A percentile compares a stretch with the other conserved stretches of the same genome.
Evolutionary conservation across 2,797 vertebrate genomes (phyloP).

Genomic region (Coranthus polyacanthus): DNA sequence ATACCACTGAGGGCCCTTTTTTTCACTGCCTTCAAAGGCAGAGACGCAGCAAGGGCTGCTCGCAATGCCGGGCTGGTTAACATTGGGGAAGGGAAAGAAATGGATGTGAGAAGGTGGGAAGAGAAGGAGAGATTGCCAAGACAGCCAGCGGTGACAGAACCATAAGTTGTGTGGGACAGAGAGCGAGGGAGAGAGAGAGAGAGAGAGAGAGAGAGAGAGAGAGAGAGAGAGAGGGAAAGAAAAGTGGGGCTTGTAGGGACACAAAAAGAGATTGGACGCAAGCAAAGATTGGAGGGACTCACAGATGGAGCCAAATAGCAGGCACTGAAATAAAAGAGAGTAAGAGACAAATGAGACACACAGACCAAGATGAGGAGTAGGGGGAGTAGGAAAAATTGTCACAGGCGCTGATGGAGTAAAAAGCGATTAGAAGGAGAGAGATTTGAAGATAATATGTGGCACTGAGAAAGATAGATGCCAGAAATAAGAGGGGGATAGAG

Average conservation of each 20-base stretch:
- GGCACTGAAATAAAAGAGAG: constrained; percentile 43
- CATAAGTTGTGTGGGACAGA: constrained; percentile 46
- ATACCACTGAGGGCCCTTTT: constrained; percentile 57
- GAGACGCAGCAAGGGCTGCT: constrained; percentile 57
- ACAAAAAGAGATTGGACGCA: constrained; percentile 58
- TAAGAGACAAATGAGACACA: constrained; percentile 44
- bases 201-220: too few species aligned
- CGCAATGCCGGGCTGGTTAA: constrained; percentile 28
- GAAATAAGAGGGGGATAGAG: constrained; percentile 53
- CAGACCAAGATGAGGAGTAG: constrained; percentile 28
- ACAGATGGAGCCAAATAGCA: constrained; percentile 41
- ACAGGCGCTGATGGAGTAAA: constrained; percentile 67
- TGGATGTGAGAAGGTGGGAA: constrained; percentile 37
- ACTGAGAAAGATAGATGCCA: constrained; percentile 59
- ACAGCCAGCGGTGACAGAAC: constrained; percentile 39
- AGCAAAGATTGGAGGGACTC: constrained; percentile 54
- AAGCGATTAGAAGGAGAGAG: constrained; percentile 60
- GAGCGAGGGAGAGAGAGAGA: constrained; percentile 9
- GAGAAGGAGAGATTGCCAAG: constrained; percentile 38
- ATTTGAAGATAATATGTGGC: constrained; percentile 61
- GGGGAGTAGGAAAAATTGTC: constrained; percentile 57
- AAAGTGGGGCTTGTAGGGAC: constrained; percentile 45
- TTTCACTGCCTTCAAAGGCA: constrained; percentile 70
- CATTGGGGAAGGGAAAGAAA: constrained; percentile 35
- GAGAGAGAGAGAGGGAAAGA: constrained; percentile 9